Percentiles rank a stretch among this genome's conserved stretches.
phyloP scores from a whole-genome alignment of 2,888 invertebrate species.

The Lasioglossum calceatum region DNA sequence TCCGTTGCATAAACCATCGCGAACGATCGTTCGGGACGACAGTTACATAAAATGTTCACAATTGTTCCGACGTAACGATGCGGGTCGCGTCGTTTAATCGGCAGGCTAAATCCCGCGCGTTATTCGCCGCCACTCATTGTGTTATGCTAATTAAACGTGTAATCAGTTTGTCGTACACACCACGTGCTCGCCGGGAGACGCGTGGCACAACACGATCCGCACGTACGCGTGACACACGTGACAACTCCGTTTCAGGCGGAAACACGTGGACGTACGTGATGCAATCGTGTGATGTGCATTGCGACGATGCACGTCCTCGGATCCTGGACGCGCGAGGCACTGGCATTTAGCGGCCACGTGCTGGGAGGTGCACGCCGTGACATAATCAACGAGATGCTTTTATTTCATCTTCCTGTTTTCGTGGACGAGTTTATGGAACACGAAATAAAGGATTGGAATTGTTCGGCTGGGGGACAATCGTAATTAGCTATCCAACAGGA shows the following conservation, averaged over 20 bases:
- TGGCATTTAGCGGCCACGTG: not conserved
- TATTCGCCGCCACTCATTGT: slow-evolving; percentile 43
- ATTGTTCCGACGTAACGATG: not conserved
- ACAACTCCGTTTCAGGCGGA: slow-evolving; percentile 49
- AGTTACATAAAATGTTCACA: not conserved
- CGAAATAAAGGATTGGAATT: not conserved
- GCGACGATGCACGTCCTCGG: slow-evolving; percentile 9
- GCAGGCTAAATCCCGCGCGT: slow-evolving; percentile 22
- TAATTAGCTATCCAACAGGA: too few species aligned
- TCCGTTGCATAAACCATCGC: not conserved
- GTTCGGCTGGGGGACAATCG: too few species aligned
- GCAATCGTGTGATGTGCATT: slow-evolving; percentile 10
- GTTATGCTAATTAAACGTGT: slow-evolving; percentile 61
- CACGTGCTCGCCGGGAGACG: slow-evolving; percentile 51
- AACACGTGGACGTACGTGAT: slow-evolving; percentile 48
- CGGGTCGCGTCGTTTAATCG: slow-evolving; percentile 22
- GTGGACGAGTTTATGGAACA: not conserved
- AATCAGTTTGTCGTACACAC: slow-evolving; percentile 51
- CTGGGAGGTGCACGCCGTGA: not conserved
- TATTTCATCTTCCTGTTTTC: not conserved
- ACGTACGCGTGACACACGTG: slow-evolving; percentile 53
- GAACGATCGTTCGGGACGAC: not conserved
- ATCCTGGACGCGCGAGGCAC: slow-evolving; percentile 2
- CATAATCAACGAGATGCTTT: not conserved
- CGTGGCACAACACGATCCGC: slow-evolving; percentile 43